Conservation (phyloP, 2,113 vertebrate species). For the Oostethus manadensis region DNA sequence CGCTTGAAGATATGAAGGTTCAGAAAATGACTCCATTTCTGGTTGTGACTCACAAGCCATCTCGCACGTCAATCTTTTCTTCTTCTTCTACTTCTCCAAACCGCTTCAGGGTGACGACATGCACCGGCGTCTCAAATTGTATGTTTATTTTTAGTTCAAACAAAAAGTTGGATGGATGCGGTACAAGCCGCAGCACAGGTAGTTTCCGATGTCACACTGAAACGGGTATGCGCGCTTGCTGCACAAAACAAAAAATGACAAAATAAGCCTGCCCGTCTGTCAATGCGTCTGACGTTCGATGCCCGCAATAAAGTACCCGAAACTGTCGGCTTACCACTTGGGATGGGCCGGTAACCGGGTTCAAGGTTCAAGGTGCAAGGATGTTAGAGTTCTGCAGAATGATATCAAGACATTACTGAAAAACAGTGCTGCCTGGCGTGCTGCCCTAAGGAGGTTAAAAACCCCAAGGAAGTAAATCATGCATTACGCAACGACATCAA, state of each 20-base stretch:
- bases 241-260: background rate
- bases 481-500: too few relatives aligned
- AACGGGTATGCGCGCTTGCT: background rate
- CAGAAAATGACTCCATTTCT: constrained; percentile 55
- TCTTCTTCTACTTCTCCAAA: constrained; percentile 9
- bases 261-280: background rate
- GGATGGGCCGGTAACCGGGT: too few relatives aligned
- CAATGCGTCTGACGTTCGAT: background rate
- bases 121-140: constrained; percentile 22
- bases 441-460: too few relatives aligned
- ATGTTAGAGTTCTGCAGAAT: too few relatives aligned
- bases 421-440: too few relatives aligned
- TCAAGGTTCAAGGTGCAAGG: too few relatives aligned
- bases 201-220: background rate
- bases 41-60: constrained; percentile 53
- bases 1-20: constrained; percentile 36
- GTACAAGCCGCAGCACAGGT: constrained; percentile 21
- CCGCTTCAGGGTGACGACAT: constrained; percentile 36
- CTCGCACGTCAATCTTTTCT: constrained; percentile 13
- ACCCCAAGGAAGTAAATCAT: too few relatives aligned
- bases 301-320: background rate
- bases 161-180: constrained; percentile 43
- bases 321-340: background rate
- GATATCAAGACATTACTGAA: too few relatives aligned
- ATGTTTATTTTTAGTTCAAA: constrained; percentile 18